Evolutionary conservation across 2,888 invertebrate species (phyloP).

Genomic region (Mycalesis mineus): DNA sequence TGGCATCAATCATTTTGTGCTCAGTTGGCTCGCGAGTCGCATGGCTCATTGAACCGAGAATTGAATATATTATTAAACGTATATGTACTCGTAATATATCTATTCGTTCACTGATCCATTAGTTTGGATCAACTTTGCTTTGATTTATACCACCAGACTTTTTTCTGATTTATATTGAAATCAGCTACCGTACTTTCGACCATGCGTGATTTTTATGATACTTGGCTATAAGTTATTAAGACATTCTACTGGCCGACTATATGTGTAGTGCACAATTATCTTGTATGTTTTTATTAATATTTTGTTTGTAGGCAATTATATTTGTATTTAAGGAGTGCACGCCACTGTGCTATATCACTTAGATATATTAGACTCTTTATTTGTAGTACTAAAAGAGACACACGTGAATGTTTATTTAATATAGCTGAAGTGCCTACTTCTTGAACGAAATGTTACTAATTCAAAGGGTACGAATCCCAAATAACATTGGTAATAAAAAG

Average conservation of each 20-base stretch:
- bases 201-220: too few relatives aligned
- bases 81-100: background rate
- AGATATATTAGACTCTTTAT: too few relatives aligned
- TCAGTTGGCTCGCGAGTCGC: constrained; percentile 2
- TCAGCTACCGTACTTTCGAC: too few relatives aligned
- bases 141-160: background rate
- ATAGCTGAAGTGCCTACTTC: background rate
- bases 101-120: constrained; percentile 1
- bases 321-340: too few relatives aligned
- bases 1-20: constrained; percentile 7
- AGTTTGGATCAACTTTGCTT: background rate
- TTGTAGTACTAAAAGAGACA: background rate
- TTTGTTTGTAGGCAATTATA: too few relatives aligned
- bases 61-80: constrained; percentile 8
- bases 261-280: too few relatives aligned
- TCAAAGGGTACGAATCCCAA: background rate
- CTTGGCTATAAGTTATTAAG: too few relatives aligned
- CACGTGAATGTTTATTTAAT: background rate
- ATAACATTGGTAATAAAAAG: background rate
- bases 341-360: too few relatives aligned
- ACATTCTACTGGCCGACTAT: too few relatives aligned
- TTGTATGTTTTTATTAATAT: too few relatives aligned
- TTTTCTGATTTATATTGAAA: too few relatives aligned
- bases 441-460: background rate
- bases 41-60: constrained; percentile 4